Conservation (phyloP, 2,888 invertebrate species). For the Andricus curvator region DNA sequence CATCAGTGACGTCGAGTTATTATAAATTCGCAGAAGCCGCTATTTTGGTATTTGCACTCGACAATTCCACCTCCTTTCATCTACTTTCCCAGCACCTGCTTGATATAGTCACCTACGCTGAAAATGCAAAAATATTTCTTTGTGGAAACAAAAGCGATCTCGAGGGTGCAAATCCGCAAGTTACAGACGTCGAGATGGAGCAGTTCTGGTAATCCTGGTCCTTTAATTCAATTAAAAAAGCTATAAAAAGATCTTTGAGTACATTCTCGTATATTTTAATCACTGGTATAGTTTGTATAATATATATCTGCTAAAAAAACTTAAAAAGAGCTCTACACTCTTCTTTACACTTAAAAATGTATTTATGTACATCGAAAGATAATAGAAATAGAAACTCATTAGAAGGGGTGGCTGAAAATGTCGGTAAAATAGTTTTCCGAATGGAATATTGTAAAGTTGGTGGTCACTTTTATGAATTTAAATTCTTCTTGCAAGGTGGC, state of each 20-base stretch:
- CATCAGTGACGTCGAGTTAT: slow-evolving; percentile 96
- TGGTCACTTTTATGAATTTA: no score
- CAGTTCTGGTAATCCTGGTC: slow-evolving; percentile 85
- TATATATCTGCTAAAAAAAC: not conserved
- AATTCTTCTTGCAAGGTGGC: no score
- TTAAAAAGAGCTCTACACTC: not conserved
- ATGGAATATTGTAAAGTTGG: no score
- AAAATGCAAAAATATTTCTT: slow-evolving; percentile 96
- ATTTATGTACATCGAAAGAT: not conserved
- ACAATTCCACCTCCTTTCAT: slow-evolving; percentile 95
- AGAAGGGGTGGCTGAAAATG: no score
- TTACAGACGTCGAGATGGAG: slow-evolving; percentile 93
- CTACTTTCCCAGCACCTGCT: slow-evolving; percentile 94
- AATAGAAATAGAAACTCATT: not conserved
- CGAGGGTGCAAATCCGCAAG: slow-evolving; percentile 86
- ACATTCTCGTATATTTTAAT: not conserved
- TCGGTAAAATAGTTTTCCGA: no score
- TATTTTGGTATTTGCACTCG: slow-evolving; percentile 93
- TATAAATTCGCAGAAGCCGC: slow-evolving; percentile 98
- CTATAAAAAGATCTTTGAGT: not conserved
- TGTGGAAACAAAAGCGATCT: slow-evolving; percentile 96
- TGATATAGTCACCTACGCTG: slow-evolving; percentile 95
- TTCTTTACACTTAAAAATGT: not conserved
- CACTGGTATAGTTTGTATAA: not conserved
- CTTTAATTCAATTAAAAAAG: slow-evolving; percentile 26